phyloP scores from a whole-genome alignment of 2,888 invertebrate genomes.

The Drosophila nigritarsus region DNA sequence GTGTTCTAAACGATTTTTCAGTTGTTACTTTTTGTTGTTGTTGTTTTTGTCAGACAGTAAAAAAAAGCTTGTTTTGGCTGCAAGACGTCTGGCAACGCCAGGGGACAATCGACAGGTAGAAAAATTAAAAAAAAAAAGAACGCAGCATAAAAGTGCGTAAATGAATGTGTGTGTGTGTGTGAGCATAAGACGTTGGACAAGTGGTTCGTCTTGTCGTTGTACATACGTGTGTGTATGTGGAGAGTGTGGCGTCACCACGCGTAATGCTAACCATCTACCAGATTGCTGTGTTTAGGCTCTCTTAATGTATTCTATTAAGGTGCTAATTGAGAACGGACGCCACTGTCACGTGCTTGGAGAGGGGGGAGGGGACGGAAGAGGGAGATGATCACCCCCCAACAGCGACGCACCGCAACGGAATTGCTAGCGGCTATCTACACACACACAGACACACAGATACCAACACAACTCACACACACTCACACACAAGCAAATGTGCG shows the following conservation, averaged over 20 bases:
- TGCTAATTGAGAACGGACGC: slow-evolving; percentile 69
- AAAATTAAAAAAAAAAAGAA: slow-evolving; percentile 36
- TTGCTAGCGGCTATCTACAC: slow-evolving; percentile 23
- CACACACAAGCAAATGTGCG: slow-evolving; percentile 38
- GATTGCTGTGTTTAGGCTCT: slow-evolving; percentile 42
- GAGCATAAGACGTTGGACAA: slow-evolving; percentile 48
- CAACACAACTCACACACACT: slow-evolving; percentile 1
- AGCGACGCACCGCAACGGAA: slow-evolving; percentile 14
- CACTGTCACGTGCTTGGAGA: slow-evolving; percentile 34
- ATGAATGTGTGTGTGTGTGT: slow-evolving; percentile 5
- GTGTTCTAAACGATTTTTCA: slow-evolving; percentile 73
- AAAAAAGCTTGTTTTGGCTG: slow-evolving; percentile 72
- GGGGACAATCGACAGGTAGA: slow-evolving; percentile 72
- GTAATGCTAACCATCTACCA: slow-evolving; percentile 44
- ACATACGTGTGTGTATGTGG: not conserved
- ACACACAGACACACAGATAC: slow-evolving; percentile 8
- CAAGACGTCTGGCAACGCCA: slow-evolving; percentile 60
- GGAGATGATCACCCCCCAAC: not conserved
- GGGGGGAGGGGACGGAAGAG: not conserved
- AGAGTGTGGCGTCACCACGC: slow-evolving; percentile 65
- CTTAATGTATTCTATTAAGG: slow-evolving; percentile 78
- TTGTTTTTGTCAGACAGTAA: slow-evolving; percentile 32
- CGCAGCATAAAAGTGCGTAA: slow-evolving; percentile 57
- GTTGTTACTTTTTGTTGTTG: slow-evolving; percentile 28
- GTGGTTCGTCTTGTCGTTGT: slow-evolving; percentile 39